Evolutionary conservation across 1,140 invertebrate genomes (phyloP).

Genomic region (Drosophila parabipectinata): DNA sequence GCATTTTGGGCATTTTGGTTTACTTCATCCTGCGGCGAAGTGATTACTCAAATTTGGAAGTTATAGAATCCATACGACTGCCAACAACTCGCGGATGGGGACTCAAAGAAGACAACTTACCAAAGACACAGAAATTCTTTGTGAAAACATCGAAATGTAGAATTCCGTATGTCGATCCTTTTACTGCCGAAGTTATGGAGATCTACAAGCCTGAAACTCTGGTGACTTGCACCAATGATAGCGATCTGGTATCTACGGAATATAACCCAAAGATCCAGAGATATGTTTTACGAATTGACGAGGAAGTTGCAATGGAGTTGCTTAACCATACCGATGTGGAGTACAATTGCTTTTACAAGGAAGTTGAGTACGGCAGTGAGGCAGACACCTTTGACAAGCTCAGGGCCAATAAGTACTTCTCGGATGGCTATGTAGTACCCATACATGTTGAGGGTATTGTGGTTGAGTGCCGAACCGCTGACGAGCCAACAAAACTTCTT

Average conservation of each 20-base stretch:
- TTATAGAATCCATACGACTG: no score
- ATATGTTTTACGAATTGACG: constrained; percentile 68
- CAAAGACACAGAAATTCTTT: background rate
- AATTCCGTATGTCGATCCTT: constrained; percentile 86
- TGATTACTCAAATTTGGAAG: background rate
- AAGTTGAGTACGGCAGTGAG: constrained; percentile 2
- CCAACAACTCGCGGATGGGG: background rate
- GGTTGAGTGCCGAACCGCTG: constrained; percentile 39
- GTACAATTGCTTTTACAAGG: constrained; percentile 38
- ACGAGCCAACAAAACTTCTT: constrained; percentile 20
- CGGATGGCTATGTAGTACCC: constrained; percentile 18
- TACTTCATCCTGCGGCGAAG: background rate
- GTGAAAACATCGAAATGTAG: constrained; percentile 25
- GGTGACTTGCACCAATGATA: constrained; percentile 85
- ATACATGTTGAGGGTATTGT: constrained; percentile 31
- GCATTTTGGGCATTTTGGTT: background rate
- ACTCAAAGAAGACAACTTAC: no score
- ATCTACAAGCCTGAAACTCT: constrained; percentile 86
- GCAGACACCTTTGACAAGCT: constrained; percentile 34
- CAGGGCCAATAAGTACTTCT: constrained; percentile 27
- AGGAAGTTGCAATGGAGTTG: constrained; percentile 60
- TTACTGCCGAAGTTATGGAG: constrained; percentile 86
- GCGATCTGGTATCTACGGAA: constrained; percentile 83
- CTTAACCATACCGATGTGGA: constrained; percentile 15
- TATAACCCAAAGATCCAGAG: constrained; percentile 46